Evolutionary conservation across 2,888 invertebrate genomes (phyloP), one percentile per base, ranked within the genome.

Genomic region (Notocelia uddmanniana): DNA sequence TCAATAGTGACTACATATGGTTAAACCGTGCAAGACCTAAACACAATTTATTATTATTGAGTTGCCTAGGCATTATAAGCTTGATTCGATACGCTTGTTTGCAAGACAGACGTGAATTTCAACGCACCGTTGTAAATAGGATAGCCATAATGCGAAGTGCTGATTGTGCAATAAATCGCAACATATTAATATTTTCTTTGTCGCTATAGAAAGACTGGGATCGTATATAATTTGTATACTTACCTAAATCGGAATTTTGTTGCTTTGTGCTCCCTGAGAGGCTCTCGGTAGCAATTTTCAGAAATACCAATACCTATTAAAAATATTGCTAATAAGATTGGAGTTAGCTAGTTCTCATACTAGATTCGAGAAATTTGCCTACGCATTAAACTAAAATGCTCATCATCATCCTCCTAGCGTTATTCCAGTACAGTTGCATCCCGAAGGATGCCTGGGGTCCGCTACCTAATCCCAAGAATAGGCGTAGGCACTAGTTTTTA

Each of bases 1-100:
- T 67, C 67, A 60, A 67, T 71, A 60, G 54, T 66, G 45, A 60
- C 60, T 60, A 54, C 60, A 67, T 48, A 67, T 48, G 71, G 45
- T 41, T 71, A 10, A 71, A 60, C 54, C 67, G 52, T 60, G 45
- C 52, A 66, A 59, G 34, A 67, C 60, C 66, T 45, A 37, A 41
- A 8, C 15, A 37, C n/a, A 34, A 54, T 59, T 41, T 69, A 60
- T 67, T 67, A 31, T 55, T 66, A 60, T 19, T 45, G 19, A 15
- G 31, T 31, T 59, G 52, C 58, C 19, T 26, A 34, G 60, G 37
- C 13, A 41, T 3, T 60, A 23, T 59, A 34, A 26, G 52, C 21
- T 23, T 50, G 52, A 54, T 71, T 54, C 55, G 69, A 34, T 26
- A 63, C 34, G 55, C 62, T 69, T 55, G 55, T 62, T 54, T 41